Evolutionary conservation across 2,888 invertebrate genomes (phyloP), one percentile per base, ranked within the genome.

Genomic region (Andrena chrysosceles): DNA sequence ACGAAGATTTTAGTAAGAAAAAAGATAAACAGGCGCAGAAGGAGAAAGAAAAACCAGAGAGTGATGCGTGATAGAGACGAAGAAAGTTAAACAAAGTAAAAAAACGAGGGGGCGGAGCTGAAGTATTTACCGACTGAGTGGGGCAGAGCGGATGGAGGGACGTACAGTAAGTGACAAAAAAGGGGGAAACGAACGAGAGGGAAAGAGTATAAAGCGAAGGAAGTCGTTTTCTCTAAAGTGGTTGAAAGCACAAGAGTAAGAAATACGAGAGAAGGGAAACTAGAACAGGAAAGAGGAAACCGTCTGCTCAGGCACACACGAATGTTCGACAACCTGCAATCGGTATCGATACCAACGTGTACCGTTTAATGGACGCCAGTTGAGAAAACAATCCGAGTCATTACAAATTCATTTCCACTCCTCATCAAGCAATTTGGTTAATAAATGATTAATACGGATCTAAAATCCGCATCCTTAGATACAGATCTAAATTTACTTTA

Each of bases 161-260:
- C 35, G 31, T 20, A 29, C 26, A 13, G 54, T 13, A 48, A 81
- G 63, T 63, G 70, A 35, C 72, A 52, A 67, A 81, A 42, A 71
- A 81, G 31, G 63, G 26, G 63, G 70, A 72, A 64, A 42, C 29
- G 71, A 63, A 52, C 67, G 62, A 79, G 67, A 69, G 48, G 68
- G 54, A 56, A 68, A 56, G 49, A 64, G 73, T 42, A 48, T 33
- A 33, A 66, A 31, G 42, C 77, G 49, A 29, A 66, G 42, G 35
- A 76, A 77, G 60, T 54, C 31, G 66, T 66, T 78, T 66, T 67
- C 60, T 33, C 23, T 62, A 49, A 68, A 71, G 42, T 81, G 64
- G 80, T 64, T 70, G 73, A 69, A 79, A 70, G 66, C 63, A 20
- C 48, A 20, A 13, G 48, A 48, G 60, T 20, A 73, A 75, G 66